Evolutionary conservation across 2,113 vertebrate genomes (phyloP), one percentile per base, ranked within the genome.

Genomic region (Leuciscus idus): DNA sequence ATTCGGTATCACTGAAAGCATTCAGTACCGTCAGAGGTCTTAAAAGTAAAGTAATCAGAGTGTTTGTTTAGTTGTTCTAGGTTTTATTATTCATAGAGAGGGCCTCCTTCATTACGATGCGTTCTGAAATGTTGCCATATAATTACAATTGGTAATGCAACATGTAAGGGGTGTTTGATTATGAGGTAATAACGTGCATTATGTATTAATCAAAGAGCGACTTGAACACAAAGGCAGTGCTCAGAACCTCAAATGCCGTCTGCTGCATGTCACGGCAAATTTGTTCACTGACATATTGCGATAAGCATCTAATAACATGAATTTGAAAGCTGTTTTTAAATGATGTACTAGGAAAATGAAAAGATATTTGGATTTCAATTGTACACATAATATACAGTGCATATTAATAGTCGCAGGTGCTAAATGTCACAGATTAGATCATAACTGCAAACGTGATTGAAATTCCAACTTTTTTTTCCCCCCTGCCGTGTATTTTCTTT

Each of bases 391-490:
- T 82, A 83, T 43, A 84, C 48, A 17, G 68, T 59, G 36, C 68
- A 73, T 84, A 57, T 73, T 73, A 84, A 43, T 84, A 82, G 46
- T 30, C 6, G 17, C 78, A 82, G 55, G 64, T 55, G 70, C 23
- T 86, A 88, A 84, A 84, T 80, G 75, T 84, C 68, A 73, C 55
- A 52, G 4, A n/a, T 73, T 84, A n/a, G 33, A 84, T 36, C 84
- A 30, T 57, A 66, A 81, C 2, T 8, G 23, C 30, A n/a, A 62
- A 83, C 8, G 39, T 61, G 72, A 83, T 36, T 30, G 64, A 73
- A 72, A 81, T 43, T 43, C 39, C 4, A 6, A 17, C 13, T 23
- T 33, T 64, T 33, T 64, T 62, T 86, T 80, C 75, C 30, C 39
- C 28, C 9, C 61, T 68, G 21, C 55, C 57, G 36, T 46, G 59